Base-by-base conservation (phyloP, 2,888 invertebrate genomes). In the Tipula unca region DNA sequence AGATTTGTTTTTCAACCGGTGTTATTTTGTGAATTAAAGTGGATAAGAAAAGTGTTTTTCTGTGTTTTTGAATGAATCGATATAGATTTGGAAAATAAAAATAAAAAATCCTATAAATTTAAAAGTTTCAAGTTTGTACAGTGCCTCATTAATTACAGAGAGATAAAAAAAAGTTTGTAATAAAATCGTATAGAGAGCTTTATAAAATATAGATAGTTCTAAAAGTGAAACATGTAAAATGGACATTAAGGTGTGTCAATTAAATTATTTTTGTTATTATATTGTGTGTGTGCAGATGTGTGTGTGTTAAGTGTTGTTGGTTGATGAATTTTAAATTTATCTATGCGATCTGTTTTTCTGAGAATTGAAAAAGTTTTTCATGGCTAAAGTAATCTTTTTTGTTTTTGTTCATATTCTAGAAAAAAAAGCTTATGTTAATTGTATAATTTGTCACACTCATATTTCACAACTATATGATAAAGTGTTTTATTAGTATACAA, bases 231-330 rank as follows among this genome's bases (percentile, higher is more conserved):
- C 69, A 69, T 69, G 69, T 69, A 69, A 69, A 69, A 69, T 69
- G 69, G 69, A 69, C 69, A 69, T 69, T 69, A 69, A 69, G 69
- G 69, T 69, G 69, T 69, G 69, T 69, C 69, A 69, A 69, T 69
- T 69, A 69, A 69, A 25, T 69, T 69, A 69, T 69, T 6, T 69
- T 69, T 69, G 69, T 69, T 69, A 69, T 69, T 25, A 25, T 25
- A 25, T 25, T 69, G 20, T 25, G 10, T 69, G 69, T 25, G 20
- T 8, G 1, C 3, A 17, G n/a, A 6, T n/a, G 39, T 17, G n/a
- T n/a, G 48, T 48, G 48, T 4, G 48, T 48, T 0, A 17, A 48
- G 17, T 54, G 48, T 54, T 54, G 48, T 1, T 69, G 25, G 20
- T 69, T 69, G 25, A 25, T 69, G 25, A 69, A 69, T 69, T 69